Evolutionary conservation across 2,113 vertebrate species (phyloP).

Genomic region (Triplophysa dalaica): DNA sequence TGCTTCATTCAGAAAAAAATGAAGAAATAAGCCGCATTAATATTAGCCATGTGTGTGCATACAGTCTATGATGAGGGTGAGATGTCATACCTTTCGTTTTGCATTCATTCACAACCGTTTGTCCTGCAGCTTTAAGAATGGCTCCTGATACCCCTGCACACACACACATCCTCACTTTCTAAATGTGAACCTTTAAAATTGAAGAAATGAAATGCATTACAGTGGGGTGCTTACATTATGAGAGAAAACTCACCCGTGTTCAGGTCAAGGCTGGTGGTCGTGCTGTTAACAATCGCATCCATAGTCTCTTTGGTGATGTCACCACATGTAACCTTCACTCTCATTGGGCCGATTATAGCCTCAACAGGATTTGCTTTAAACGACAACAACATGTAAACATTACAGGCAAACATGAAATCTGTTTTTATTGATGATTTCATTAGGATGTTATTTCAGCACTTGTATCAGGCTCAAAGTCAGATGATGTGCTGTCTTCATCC

Average conservation of each 20-base stretch:
- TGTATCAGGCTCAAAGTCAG: slow-evolving; percentile 41
- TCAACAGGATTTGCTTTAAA: slow-evolving; percentile 40
- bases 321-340: slow-evolving; percentile 54
- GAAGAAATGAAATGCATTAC: too few species aligned
- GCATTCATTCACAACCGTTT: slow-evolving; percentile 60
- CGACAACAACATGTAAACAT: background rate
- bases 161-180: background rate
- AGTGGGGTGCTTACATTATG: too few species aligned
- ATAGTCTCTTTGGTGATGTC: slow-evolving; percentile 62
- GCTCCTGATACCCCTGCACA: slow-evolving; percentile 62
- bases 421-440: too few species aligned
- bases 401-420: background rate
- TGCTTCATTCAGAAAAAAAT: slow-evolving; percentile 37
- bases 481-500: background rate
- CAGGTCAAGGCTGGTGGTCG: slow-evolving; percentile 58
- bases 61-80: too few species aligned
- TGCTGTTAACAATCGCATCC: slow-evolving; percentile 63
- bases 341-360: slow-evolving; percentile 54
- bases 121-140: slow-evolving; percentile 63
- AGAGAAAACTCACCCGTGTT: slow-evolving; percentile 50
- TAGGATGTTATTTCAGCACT: slow-evolving; percentile 15
- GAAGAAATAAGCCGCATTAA: background rate
- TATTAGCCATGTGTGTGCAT: too few species aligned
- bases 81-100: slow-evolving; percentile 52
- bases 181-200: background rate